These are phyloP conservation scores for Tragulus kanchil DNA, from an alignment of 2,113 vertebrate species.

Conservation along the genomic window DNA sequence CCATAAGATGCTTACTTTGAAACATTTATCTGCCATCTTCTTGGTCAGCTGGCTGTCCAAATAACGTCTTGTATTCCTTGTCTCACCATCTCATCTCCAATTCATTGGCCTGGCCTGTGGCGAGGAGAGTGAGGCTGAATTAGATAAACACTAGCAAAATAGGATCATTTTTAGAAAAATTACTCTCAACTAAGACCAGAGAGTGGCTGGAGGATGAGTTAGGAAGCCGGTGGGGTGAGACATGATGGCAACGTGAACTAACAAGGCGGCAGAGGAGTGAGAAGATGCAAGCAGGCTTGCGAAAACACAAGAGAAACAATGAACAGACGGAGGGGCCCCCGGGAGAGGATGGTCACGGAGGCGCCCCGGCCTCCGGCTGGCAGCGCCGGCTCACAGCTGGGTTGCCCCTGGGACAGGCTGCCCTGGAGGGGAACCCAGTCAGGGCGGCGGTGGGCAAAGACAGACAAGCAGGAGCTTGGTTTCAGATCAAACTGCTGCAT, in stretches of 20 bases:
- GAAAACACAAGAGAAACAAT: background rate
- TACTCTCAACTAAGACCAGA: background rate
- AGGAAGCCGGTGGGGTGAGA: background rate
- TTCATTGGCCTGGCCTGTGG: background rate
- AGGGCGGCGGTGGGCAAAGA: background rate
- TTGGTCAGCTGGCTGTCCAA: background rate
- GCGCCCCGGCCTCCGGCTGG: too few relatives aligned
- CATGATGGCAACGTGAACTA: background rate
- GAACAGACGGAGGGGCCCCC: background rate
- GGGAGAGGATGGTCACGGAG: background rate
- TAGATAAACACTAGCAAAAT: accelerated
- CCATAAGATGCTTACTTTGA: background rate
- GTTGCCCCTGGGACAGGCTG: too few relatives aligned
- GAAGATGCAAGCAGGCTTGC: background rate
- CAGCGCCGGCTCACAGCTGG: background rate
- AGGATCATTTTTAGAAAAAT: background rate
- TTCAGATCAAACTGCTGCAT: background rate
- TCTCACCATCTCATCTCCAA: background rate
- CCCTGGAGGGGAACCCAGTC: background rate
- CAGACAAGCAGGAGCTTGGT: background rate
- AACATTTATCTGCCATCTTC: background rate
- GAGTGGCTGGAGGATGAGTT: background rate
- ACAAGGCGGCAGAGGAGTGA: background rate
- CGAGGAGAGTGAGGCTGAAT: background rate
- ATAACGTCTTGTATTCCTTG: background rate